Percentiles rank a stretch among this genome's conserved stretches.
These are phyloP conservation scores for Orthochromis indermauri DNA, from an alignment of 2,113 vertebrate genomes.

Conservation along the genomic window DNA sequence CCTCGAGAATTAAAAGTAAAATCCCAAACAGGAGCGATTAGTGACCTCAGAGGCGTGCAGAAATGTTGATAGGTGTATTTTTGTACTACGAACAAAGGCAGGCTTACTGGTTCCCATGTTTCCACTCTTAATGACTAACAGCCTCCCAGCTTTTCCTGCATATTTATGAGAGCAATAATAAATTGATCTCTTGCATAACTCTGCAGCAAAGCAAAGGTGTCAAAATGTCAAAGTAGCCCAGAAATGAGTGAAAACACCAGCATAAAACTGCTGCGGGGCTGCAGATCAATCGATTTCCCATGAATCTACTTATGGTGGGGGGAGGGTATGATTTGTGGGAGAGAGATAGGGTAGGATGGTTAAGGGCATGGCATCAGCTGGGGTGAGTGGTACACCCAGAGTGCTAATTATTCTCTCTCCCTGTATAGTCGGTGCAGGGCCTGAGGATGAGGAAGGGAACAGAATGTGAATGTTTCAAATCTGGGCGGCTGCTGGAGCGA, in stretches of 20 bases:
- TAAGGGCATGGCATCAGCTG: neutral
- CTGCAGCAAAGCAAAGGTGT: neutral
- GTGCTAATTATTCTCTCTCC: neutral
- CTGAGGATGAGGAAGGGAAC: neutral
- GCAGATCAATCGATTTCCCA: neutral
- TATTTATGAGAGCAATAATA: neutral
- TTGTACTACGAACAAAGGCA: neutral
- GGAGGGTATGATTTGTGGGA: neutral
- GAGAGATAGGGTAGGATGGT: neutral
- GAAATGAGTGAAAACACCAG: neutral
- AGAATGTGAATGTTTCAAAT: neutral
- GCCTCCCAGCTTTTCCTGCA: neutral
- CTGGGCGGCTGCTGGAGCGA: neutral
- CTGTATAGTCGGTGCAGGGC: neutral
- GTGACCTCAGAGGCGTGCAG: neutral
- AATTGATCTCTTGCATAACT: neutral
- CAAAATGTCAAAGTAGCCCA: neutral
- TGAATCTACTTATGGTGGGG: neutral
- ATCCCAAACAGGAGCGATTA: neutral
- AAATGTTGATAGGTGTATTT: neutral
- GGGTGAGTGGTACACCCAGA: neutral
- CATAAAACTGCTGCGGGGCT: neutral
- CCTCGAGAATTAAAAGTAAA: neutral
- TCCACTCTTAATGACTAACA: neutral
- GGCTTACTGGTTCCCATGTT: neutral